Conservation (phyloP, 2,797 vertebrate genomes). For the Adrianichthys oophorus region DNA sequence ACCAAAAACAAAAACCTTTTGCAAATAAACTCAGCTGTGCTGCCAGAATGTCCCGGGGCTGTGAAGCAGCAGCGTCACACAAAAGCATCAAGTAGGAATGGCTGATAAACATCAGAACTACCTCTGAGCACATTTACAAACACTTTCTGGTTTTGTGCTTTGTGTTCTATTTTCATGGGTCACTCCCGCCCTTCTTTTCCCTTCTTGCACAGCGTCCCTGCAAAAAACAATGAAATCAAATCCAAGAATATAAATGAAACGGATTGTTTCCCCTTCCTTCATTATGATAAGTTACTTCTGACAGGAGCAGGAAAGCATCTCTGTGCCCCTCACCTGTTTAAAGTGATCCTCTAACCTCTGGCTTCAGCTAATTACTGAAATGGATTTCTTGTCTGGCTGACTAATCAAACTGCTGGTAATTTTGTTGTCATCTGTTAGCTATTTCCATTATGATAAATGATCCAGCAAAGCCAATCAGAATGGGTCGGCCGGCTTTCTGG, state of each 20-base stretch:
- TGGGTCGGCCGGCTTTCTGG: neutral
- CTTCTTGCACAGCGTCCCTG: too few species aligned
- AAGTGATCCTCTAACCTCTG: slow-evolving; percentile 14
- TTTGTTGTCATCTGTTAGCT: neutral
- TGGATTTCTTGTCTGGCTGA: slow-evolving; percentile 11
- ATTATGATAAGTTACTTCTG: too few species aligned
- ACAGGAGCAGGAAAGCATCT: neutral
- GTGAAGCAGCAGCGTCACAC: slow-evolving; percentile 10
- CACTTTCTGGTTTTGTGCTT: too few species aligned
- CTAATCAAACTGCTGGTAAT: slow-evolving; percentile 7
- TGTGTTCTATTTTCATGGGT: too few species aligned
- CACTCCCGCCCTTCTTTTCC: too few species aligned
- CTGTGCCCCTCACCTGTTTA: slow-evolving; percentile 7
- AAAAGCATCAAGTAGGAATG: too few species aligned
- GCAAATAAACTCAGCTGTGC: neutral
- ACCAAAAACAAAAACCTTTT: neutral
- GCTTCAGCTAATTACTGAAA: slow-evolving; percentile 16
- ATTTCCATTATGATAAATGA: slow-evolving; percentile 17
- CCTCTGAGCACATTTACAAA: slow-evolving; percentile 48
- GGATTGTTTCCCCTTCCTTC: too few species aligned
- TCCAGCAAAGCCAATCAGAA: slow-evolving; percentile 19
- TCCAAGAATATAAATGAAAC: too few species aligned
- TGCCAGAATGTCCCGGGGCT: neutral
- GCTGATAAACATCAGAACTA: slow-evolving; percentile 59
- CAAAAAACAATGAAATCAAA: too few species aligned